Evolutionary conservation across 2,888 invertebrate species (phyloP).

Genomic region (Cataglyphis altisquamis): DNA sequence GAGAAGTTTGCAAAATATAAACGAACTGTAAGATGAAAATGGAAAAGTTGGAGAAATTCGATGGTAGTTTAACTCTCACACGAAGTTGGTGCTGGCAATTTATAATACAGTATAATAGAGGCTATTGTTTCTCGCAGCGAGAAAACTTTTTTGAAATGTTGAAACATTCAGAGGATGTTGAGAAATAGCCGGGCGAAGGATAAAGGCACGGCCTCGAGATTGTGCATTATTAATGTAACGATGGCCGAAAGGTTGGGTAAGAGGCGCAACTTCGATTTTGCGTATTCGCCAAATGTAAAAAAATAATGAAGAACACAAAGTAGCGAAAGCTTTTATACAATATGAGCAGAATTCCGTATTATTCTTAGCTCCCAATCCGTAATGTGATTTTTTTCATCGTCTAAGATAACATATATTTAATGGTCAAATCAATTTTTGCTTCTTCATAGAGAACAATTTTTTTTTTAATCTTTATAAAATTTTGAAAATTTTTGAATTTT

Average conservation of each 20-base stretch:
- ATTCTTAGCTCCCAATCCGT: not conserved
- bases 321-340: not conserved
- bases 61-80: slow-evolving; percentile 16
- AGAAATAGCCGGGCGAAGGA: slow-evolving; percentile 51
- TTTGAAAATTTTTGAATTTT: too few relatives aligned
- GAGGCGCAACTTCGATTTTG: slow-evolving; percentile 23
- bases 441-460: too few relatives aligned
- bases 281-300: slow-evolving; percentile 26
- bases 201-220: slow-evolving; percentile 51
- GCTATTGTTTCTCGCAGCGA: slow-evolving; percentile 70
- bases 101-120: slow-evolving; percentile 70
- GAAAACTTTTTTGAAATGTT: slow-evolving; percentile 65
- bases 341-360: not conserved
- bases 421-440: not conserved
- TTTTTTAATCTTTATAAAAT: too few relatives aligned
- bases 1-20: slow-evolving; percentile 27
- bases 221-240: slow-evolving; percentile 68
- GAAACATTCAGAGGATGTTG: slow-evolving; percentile 63
- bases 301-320: slow-evolving; percentile 6
- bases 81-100: slow-evolving; percentile 58
- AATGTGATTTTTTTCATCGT: not conserved
- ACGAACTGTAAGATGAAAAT: slow-evolving; percentile 28
- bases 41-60: slow-evolving; percentile 51
- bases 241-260: slow-evolving; percentile 52
- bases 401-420: not conserved